Evolutionary conservation across 2,113 vertebrate genomes (phyloP), one percentile per base, ranked within the genome.

Genomic region (Osmerus mordax): DNA sequence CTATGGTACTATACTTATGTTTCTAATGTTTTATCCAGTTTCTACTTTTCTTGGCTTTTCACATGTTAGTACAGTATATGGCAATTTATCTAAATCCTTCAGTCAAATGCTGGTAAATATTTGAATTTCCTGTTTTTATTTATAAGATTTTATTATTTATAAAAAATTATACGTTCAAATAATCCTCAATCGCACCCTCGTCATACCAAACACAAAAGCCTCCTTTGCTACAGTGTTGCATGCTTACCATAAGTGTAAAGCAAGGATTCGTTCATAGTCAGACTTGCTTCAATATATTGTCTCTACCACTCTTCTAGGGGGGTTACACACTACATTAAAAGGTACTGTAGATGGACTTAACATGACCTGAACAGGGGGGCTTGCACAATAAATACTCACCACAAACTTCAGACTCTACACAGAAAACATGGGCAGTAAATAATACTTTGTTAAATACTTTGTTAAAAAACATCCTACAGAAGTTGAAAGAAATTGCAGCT

Each of bases 301-400:
- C 21, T 15, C 21, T 7, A 28, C 18, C 18, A 47, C 18, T 41
- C n/a, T 59, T 2, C n/a, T 59, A 15, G 66, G 14, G 51, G 66
- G 66, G n/a, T 41, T 63, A 63, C 19, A 63, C 25, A 4, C n/a
- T 65, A 63, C 4, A 14, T 5, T 9, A 65, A n/a, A 25, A 63
- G 60, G 25, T 47, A 47, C 5, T 2, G 18, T 11, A 19, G 58
- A 12, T 2, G 6, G 2, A 54, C 15, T 28, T 55, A 9, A 13
- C 36, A 28, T 65, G 28, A 80, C 53, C 59, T 25, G 32, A 68
- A 36, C 32, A 15, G 56, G 1, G 61, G 67, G 36, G 60, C 73
- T 69, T 58, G 69, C 60, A 75, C 73, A 47, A 15, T 73, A 9
- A 60, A 73, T 85, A 88, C 84, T 88, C 83, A 86, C 81, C 84